Evolutionary conservation across 1,140 invertebrate genomes (phyloP).

Genomic region (Campoletis sonorensis): DNA sequence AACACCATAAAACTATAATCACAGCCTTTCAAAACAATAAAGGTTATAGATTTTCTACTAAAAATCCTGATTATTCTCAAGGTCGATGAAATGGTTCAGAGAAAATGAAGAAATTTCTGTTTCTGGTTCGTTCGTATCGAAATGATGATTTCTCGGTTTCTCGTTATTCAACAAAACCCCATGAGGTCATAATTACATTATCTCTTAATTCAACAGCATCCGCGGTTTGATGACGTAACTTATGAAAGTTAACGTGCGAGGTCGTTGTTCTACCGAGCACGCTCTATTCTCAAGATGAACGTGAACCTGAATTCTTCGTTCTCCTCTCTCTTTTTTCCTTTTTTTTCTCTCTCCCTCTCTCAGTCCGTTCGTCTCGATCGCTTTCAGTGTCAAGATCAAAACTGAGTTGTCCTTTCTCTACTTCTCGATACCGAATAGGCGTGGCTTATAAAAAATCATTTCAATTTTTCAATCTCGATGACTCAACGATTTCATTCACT

Average conservation of each 20-base stretch:
- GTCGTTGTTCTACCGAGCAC: constrained; percentile 11
- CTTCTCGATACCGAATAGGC: neutral
- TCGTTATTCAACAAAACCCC: neutral
- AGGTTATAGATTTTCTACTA: no score
- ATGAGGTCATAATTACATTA: neutral
- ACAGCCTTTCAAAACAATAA: no score
- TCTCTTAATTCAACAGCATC: neutral
- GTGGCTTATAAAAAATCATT: neutral
- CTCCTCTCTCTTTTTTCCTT: constrained; percentile 12
- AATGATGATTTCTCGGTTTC: neutral
- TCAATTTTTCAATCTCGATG: constrained; percentile 13
- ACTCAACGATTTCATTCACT: neutral
- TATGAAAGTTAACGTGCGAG: constrained; percentile 16
- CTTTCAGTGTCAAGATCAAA: constrained; percentile 27
- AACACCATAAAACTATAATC: no score
- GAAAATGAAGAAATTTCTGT: no score
- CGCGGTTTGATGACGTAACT: neutral
- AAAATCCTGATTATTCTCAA: no score
- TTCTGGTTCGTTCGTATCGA: no score
- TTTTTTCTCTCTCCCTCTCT: no score
- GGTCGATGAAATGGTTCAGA: no score
- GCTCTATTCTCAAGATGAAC: constrained; percentile 3
- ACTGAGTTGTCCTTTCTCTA: neutral
- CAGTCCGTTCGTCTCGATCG: neutral
- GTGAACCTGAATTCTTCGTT: constrained; percentile 17